A percentile compares a stretch with the other conserved stretches of the same genome.
Conservation (phyloP, 1,140 invertebrate species). For the Polypedilum pembai region DNA sequence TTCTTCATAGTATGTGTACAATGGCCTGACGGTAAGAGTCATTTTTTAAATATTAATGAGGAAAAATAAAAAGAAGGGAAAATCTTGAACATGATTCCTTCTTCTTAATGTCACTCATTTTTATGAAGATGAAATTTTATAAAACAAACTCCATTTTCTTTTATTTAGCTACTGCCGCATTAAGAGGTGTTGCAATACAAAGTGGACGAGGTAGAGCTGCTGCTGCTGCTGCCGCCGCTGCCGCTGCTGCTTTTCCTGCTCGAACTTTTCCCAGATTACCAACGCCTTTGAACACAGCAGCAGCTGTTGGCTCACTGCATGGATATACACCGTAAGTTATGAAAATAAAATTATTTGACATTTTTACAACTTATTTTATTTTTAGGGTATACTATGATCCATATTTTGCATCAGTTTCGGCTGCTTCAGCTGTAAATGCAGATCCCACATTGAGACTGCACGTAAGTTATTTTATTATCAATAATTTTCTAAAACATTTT, state of each 20-base stretch:
- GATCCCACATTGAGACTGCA: conserved; percentile 87
- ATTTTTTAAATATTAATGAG: conserved; percentile 33
- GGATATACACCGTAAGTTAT: conserved; percentile 75
- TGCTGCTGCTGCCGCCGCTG: conserved; percentile 48
- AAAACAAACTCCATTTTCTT: neutral
- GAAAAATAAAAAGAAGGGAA: neutral
- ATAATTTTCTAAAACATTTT: conserved; percentile 29
- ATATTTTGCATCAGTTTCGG: conserved; percentile 80
- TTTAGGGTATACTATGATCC: conserved; percentile 91
- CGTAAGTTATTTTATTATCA: conserved; percentile 46
- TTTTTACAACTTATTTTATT: conserved; percentile 41
- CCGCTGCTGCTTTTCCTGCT: conserved; percentile 46
- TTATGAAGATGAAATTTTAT: neutral
- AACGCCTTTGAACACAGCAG: conserved; percentile 51
- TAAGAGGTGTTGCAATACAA: conserved; percentile 60
- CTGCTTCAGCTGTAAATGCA: conserved; percentile 47
- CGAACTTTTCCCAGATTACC: conserved; percentile 51
- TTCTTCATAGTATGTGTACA: conserved; percentile 75
- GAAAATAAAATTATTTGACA: no score
- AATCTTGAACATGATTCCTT: neutral
- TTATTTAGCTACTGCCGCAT: conserved; percentile 48
- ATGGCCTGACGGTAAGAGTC: conserved; percentile 71
- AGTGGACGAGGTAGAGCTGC: conserved; percentile 48
- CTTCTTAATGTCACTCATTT: neutral
- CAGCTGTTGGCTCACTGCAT: conserved; percentile 61